Conservation (phyloP, 2,113 vertebrate genomes). For the Brachirus orientalis region DNA sequence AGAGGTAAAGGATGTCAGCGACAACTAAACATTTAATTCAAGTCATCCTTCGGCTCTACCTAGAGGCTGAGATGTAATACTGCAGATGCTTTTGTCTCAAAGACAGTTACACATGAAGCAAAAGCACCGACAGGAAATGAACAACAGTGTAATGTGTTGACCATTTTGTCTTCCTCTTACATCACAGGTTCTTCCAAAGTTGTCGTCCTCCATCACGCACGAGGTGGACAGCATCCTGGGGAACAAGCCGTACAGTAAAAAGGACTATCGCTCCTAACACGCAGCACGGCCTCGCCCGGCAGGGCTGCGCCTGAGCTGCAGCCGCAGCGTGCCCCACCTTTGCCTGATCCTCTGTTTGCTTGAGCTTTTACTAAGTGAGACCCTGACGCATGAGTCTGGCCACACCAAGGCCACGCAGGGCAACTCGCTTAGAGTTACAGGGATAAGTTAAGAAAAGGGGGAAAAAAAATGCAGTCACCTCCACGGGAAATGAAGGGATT, state of each 20-base stretch:
- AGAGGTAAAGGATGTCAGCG: too few relatives aligned
- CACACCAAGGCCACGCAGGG: constrained; percentile 76
- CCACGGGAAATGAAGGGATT: constrained; percentile 46
- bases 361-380: constrained; percentile 88
- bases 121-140: not conserved
- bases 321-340: constrained; percentile 68
- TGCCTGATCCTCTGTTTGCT: constrained; percentile 89
- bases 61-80: too few relatives aligned
- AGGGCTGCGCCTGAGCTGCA: constrained; percentile 67
- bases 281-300: constrained; percentile 50
- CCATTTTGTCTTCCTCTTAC: constrained; percentile 2
- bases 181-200: constrained; percentile 94
- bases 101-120: too few relatives aligned
- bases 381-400: constrained; percentile 83
- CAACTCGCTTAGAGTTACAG: constrained; percentile 76
- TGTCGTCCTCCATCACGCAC: constrained; percentile 95
- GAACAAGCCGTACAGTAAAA: constrained; percentile 99
- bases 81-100: not conserved
- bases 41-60: too few relatives aligned
- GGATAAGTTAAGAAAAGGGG: constrained; percentile 68
- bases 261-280: constrained; percentile 96
- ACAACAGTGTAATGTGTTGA: not conserved
- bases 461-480: constrained; percentile 54
- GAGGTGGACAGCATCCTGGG: constrained; percentile 99
- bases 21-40: too few relatives aligned